Evolutionary conservation across 35 echinoderm and acorn worm genomes (phyloP).

Genomic region (Heliocidaris erythrogramma): DNA sequence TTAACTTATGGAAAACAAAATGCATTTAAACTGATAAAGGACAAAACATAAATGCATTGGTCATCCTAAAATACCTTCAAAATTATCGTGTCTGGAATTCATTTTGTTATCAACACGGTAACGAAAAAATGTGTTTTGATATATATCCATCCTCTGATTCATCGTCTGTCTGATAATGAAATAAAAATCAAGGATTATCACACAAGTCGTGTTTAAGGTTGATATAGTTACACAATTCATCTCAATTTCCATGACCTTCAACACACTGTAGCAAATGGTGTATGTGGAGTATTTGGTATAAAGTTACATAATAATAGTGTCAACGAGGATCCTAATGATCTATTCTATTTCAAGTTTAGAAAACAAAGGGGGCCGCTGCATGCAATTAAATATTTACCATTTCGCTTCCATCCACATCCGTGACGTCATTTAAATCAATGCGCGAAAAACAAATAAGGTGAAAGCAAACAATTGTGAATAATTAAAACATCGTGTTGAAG

Average conservation of each 20-base stretch:
- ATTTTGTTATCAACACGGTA: neutral
- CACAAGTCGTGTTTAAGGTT: neutral
- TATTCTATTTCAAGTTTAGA: neutral
- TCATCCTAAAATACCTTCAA: neutral
- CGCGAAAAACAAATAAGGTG: neutral
- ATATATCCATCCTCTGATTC: neutral
- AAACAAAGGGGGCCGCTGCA: neutral
- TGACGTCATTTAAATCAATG: neutral
- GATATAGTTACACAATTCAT: neutral
- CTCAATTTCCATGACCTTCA: neutral
- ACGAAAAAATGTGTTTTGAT: neutral
- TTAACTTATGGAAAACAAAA: no score
- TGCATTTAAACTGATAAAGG: no score
- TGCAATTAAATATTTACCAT: neutral
- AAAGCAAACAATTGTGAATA: neutral
- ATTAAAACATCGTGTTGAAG: neutral
- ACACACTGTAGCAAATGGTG: neutral
- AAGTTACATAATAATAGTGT: neutral
- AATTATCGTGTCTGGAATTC: neutral
- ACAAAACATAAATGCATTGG: neutral
- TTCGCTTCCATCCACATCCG: neutral
- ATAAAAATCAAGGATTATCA: neutral
- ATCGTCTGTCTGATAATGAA: neutral
- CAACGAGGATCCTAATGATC: neutral
- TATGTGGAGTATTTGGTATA: neutral